A percentile compares a stretch with the other conserved stretches of the same genome.
phyloP scores from a whole-genome alignment of 2,113 vertebrate species.

The Elephas maximus region DNA sequence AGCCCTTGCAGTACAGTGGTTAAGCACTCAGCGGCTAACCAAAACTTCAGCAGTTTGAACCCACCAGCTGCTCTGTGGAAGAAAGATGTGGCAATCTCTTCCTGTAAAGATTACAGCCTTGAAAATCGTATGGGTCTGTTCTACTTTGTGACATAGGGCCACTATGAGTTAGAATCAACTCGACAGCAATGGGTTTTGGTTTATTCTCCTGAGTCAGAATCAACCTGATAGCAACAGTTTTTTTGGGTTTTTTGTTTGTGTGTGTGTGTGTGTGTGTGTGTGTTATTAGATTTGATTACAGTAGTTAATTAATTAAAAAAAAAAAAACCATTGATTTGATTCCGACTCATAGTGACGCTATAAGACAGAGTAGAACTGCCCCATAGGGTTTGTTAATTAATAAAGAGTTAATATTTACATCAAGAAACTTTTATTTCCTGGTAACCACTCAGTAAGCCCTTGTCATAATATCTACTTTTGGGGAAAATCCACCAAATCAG shows the following conservation, averaged over 20 bases:
- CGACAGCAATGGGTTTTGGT: not conserved
- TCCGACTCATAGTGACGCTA: no score
- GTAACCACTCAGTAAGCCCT: not conserved
- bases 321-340: no score
- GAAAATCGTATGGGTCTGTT: not conserved
- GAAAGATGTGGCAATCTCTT: no score
- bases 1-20: not conserved
- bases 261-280: not conserved
- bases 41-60: not conserved
- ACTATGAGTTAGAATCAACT: not conserved
- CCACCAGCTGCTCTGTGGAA: not conserved
- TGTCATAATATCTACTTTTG: not conserved
- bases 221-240: not conserved
- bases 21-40: not conserved
- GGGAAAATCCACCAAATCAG: not conserved
- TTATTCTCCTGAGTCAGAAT: not conserved
- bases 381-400: not conserved
- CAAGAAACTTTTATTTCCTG: not conserved
- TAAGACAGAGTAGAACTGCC: no score
- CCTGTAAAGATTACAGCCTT: not conserved
- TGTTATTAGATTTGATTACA: not conserved
- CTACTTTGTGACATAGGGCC: not conserved
- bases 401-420: not conserved
- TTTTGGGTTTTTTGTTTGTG: no score
- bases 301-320: not conserved